Conservation (phyloP, 2,888 invertebrate species). For the Dryobotodes eremita region DNA sequence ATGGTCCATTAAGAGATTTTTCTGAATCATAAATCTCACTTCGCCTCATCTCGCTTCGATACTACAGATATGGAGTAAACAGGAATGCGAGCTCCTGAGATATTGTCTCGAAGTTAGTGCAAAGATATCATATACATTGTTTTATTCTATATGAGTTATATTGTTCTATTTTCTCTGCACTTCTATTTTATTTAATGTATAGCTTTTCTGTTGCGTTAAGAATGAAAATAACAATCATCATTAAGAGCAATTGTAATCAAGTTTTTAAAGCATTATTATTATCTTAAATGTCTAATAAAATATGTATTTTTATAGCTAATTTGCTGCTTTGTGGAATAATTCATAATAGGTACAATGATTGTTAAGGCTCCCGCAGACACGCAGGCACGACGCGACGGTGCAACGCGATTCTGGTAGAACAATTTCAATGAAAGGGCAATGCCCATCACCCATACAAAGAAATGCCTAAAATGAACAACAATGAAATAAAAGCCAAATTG, state of each 20-base stretch:
- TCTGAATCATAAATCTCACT: constrained; percentile 90
- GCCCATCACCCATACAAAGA: too few species aligned
- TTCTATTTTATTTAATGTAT: constrained; percentile 12
- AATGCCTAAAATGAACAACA: too few species aligned
- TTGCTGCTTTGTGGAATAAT: neutral
- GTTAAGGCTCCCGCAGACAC: too few species aligned
- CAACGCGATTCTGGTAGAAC: too few species aligned
- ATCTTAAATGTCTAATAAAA: neutral
- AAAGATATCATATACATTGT: constrained; percentile 65
- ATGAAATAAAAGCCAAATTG: too few species aligned
- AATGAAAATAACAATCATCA: neutral
- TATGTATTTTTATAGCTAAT: neutral
- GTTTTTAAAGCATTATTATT: neutral
- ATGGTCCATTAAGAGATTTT: constrained; percentile 90
- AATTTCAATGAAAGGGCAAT: too few species aligned
- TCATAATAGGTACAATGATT: too few species aligned
- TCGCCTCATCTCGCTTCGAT: constrained; percentile 88
- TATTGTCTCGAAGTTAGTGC: constrained; percentile 67
- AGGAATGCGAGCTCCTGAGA: constrained; percentile 73
- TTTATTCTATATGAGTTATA: constrained; percentile 55
- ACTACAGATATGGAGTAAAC: constrained; percentile 86
- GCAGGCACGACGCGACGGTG: too few species aligned
- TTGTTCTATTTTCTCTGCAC: constrained; percentile 35
- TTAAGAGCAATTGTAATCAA: neutral
- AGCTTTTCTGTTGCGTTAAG: neutral